Percentiles rank a stretch among this genome's conserved stretches.
Evolutionary conservation across 2,113 vertebrate species (phyloP).

Genomic region (Todiramphus chloris): DNA sequence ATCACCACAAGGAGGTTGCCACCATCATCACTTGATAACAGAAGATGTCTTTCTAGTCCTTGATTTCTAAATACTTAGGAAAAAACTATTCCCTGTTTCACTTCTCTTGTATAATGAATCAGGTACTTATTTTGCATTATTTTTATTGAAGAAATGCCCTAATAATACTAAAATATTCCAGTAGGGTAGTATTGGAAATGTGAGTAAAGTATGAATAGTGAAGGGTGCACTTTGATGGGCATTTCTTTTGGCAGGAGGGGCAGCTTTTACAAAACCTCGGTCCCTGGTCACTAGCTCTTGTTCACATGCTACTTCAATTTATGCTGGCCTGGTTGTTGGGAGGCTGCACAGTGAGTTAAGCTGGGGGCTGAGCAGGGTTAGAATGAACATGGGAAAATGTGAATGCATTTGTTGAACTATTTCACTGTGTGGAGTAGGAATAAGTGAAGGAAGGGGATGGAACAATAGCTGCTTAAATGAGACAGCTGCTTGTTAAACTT

Average conservation of each 20-base stretch:
- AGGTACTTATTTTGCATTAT: neutral
- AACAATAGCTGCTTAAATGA: neutral
- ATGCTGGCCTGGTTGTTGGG: neutral
- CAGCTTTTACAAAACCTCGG: neutral
- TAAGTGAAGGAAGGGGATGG: neutral
- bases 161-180: neutral
- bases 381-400: neutral
- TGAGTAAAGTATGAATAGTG: neutral
- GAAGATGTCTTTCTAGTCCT: neutral
- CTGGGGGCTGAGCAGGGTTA: neutral
- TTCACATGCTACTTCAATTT: neutral
- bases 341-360: neutral
- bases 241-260: neutral
- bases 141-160: neutral
- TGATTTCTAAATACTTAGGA: neutral
- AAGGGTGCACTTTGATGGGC: neutral
- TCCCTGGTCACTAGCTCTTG: neutral
- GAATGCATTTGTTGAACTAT: neutral
- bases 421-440: neutral
- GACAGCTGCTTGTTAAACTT: neutral
- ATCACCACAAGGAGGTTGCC: neutral
- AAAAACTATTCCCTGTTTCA: neutral
- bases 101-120: neutral
- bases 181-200: neutral
- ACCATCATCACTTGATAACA: neutral